phyloP scores from a whole-genome alignment of 2,113 vertebrate species.

The Serinus canaria region DNA sequence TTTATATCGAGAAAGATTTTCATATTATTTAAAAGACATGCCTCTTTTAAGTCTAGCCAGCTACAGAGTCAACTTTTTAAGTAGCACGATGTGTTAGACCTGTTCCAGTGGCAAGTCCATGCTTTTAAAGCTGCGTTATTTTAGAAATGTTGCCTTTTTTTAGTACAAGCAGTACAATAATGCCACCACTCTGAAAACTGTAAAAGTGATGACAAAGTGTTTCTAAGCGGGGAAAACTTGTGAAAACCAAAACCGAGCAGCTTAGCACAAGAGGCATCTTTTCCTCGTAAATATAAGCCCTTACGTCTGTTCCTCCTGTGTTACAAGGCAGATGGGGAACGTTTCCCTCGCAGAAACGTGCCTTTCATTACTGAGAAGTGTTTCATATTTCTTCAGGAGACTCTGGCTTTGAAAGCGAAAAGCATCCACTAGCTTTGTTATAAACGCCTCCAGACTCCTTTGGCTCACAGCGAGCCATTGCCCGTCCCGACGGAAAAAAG shows the following conservation, averaged over 20 bases:
- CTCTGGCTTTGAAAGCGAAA: neutral
- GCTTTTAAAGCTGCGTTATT: neutral
- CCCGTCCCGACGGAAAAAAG: neutral
- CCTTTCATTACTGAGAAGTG: neutral
- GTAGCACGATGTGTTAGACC: neutral
- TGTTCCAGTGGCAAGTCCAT: neutral
- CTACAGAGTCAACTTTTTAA: neutral
- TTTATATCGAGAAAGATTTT: slow-evolving; percentile 43
- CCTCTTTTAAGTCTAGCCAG: slow-evolving; percentile 30
- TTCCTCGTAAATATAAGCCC: neutral
- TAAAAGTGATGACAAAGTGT: neutral
- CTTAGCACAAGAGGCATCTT: neutral
- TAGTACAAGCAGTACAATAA: neutral
- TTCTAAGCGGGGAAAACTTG: neutral
- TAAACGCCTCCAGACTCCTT: neutral
- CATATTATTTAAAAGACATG: neutral
- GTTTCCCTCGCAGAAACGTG: neutral
- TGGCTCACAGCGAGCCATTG: neutral
- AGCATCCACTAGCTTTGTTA: neutral
- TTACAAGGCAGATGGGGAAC: neutral
- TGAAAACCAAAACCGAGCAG: neutral
- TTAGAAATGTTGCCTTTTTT: neutral
- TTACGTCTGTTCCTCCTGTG: neutral
- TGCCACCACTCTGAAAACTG: neutral
- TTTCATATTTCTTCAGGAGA: slow-evolving; percentile 40